Base-by-base conservation (phyloP, 2,797 vertebrate species). In the Chromis chromis region DNA sequence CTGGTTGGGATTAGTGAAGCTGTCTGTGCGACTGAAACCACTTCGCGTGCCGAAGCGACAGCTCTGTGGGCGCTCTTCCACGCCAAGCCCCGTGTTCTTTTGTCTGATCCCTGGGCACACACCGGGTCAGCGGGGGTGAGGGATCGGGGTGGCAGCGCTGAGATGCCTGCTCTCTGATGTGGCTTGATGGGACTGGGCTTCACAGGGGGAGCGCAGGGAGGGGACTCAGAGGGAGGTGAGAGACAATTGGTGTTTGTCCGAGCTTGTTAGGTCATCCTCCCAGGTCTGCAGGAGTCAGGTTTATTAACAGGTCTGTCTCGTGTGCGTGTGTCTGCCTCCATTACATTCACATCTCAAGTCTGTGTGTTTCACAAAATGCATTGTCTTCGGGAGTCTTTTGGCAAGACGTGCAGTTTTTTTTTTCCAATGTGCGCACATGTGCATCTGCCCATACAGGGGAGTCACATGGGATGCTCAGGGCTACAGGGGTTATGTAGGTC, bases 401-500 rank as follows among this genome's bases (percentile, higher is more conserved):
- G 57, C 11, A 19, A 55, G 50, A 42, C 6, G 4, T 72, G 62
- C 65, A 39, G 46, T 44, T 63, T 55, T 54, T 49, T 64, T 40
- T 59, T 19, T 69, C 50, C 16, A 25, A 27, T 42, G 52, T 65
- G 65, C 24, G 57, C 68, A 63, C 85, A 82, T 77, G 82, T 74
- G 85, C 79, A 76, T 85, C 78, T 89, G 82, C 65, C 33, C 36
- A n/a, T 22, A 27, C 27, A 44, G 77, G 57, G 68, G 74, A 76
- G 90, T 94, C 90, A 92, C 88, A 87, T 82, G 91, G 88, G 84
- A 87, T 73, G 92, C 92, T 88, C 86, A 83, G 70, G 92, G 92
- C 93, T 90, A 88, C 86, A 85, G 93, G 91, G 94, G 94, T 95
- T 94, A 94, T 95, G 93, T 95, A 95, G 94, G 95, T 95, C 94